Evolutionary conservation across 2,113 vertebrate genomes (phyloP), one percentile per base, ranked within the genome.

Genomic region (Oncorhynchus gorbuscha): DNA sequence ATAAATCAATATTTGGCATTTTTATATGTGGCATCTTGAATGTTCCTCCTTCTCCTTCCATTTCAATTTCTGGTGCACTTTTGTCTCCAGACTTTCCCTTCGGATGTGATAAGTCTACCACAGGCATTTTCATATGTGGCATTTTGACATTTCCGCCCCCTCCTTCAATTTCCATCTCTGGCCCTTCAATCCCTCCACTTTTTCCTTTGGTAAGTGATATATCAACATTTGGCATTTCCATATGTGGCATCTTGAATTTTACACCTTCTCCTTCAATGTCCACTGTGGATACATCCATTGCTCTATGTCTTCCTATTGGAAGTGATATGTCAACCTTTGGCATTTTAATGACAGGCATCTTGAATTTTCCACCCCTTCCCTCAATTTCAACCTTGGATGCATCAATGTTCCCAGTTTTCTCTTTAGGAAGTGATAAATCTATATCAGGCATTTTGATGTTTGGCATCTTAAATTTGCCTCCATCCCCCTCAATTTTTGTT

Each of bases 331-430:
- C 90, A 45, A 93, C 71, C 55, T 45, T 76, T 0, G 92, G 93
- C 86, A 93, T 90, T 84, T 92, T 93, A 4, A 93, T 71, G 58
- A 32, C 75, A 0, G 92, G 93, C 86, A 93, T 90, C 84, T 92
- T 93, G 3, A 94, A 78, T 64, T 84, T 89, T 30, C 71, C 80
- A 69, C 74, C 77, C 0, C 22, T 26, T 22, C 69, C 45, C 28
- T 66, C 62, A 9, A 51, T 20, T 14, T 80, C 59, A 78, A 64
- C 35, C 51, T 18, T 78, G 73, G 84, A 74, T 49, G 71, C 49
- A 48, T 76, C 16, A 49, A 12, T 28, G 12, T 64, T 70, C n/a
- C 70, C 80, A 1, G 59, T 74, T 13, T 81, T 71, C 64, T 66
- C 80, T 74, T 85, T 82, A 16, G 93, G 91, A 3, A 93, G 32